Evolutionary conservation across 2,113 vertebrate genomes (phyloP), one percentile per base, ranked within the genome.

Genomic region (Cryptotis parvus): DNA sequence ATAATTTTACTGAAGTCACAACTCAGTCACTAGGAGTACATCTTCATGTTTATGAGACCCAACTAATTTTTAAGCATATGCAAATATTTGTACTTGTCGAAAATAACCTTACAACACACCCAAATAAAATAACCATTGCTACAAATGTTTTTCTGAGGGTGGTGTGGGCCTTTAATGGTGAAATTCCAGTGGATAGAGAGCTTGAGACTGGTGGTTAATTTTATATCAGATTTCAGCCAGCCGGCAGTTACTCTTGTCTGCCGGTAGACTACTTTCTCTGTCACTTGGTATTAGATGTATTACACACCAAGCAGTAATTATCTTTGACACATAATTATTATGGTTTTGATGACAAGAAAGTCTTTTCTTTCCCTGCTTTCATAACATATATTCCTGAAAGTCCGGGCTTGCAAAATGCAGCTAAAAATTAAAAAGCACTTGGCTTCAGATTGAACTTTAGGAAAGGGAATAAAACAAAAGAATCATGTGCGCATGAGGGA

Each of bases 271-370:
- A 95, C 97, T 98, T 97, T 96, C 97, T 97, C 96, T 98, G 98
- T 98, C 98, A 98, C 96, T 91, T 96, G 96, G 97, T 97, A 98
- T 98, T 98, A 98, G 98, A 98, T 96, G 97, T 97, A 97, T 97
- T 98, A 97, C 97, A 96, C 96, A 96, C 97, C 97, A 96, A 98
- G 96, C 95, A 97, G 97, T 98, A 98, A 98, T 98, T 98, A 98
- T 96, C 97, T 98, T 98, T 98, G 98, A 98, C 98, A 98, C 97
- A 97, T 98, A 98, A 98, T 98, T 98, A 98, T 98, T 98, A 98
- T 97, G 97, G 97, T 98, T 98, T 98, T 98, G 98, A 98, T 98
- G 98, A 98, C 98, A 98, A 98, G 97, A 98, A 98, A 97, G 96
- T 97, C 97, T 98, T 98, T 97, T 98, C 97, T 98, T 97, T 98